These are phyloP conservation scores for Sinotaia quadrata DNA, from an alignment of 2,888 invertebrate genomes.

Conservation along the genomic window DNA sequence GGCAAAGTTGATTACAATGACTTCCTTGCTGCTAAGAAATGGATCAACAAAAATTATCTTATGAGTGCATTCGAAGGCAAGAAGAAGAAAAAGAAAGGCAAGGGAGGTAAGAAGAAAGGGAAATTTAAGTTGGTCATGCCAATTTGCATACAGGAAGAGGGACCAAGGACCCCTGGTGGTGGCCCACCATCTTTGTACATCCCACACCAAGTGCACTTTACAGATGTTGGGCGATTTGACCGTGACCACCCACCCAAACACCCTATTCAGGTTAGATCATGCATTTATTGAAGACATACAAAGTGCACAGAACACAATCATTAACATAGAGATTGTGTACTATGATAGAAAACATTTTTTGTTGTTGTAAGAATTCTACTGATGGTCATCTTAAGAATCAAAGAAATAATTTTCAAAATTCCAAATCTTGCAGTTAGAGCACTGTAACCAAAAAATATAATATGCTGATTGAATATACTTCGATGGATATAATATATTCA, in stretches of 20 bases:
- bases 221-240: slow-evolving; percentile 69
- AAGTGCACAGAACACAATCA: too few relatives aligned
- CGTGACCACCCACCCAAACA: slow-evolving; percentile 69
- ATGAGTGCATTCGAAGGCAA: slow-evolving; percentile 71
- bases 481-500: too few relatives aligned
- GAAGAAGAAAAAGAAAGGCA: slow-evolving; percentile 68
- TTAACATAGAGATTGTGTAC: too few relatives aligned
- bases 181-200: slow-evolving; percentile 70
- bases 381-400: too few relatives aligned
- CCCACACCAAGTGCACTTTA: slow-evolving; percentile 66
- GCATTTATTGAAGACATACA: too few relatives aligned
- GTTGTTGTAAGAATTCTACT: too few relatives aligned
- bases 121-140: slow-evolving; percentile 71
- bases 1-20: slow-evolving; percentile 68
- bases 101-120: slow-evolving; percentile 65
- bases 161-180: slow-evolving; percentile 65
- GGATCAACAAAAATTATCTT: slow-evolving; percentile 68
- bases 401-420: too few relatives aligned
- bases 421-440: too few relatives aligned
- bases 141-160: slow-evolving; percentile 68
- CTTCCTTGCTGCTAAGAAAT: slow-evolving; percentile 70
- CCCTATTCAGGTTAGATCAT: slow-evolving; percentile 57
- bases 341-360: too few relatives aligned
- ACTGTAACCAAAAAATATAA: too few relatives aligned
- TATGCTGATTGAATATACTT: too few relatives aligned